Percentiles rank a stretch among this genome's conserved stretches.
Conservation (phyloP, 2,888 invertebrate species). For the Diaphora mendica region DNA sequence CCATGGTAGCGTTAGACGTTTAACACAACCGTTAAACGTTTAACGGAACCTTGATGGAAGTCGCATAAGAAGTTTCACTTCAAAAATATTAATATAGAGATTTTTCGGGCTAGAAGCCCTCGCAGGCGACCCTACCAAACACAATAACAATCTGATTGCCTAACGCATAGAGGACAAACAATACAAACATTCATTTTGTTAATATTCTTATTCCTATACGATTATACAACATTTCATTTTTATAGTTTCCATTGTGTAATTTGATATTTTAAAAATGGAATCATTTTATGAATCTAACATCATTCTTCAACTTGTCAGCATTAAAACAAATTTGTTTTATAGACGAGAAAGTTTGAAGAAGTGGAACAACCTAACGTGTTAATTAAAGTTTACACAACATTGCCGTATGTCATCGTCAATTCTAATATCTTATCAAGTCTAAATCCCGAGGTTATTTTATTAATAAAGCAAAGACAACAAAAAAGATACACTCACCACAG, state of each 20-base stretch:
- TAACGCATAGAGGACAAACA: background rate
- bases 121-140: too few relatives aligned
- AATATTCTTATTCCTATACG: too few relatives aligned
- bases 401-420: background rate
- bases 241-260: background rate
- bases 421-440: background rate
- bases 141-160: too few relatives aligned
- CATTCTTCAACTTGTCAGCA: background rate
- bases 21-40: too few relatives aligned
- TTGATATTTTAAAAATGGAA: background rate
- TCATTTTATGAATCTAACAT: background rate
- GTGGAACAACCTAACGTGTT: background rate
- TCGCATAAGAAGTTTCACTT: too few relatives aligned
- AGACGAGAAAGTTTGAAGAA: background rate
- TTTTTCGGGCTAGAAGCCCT: too few relatives aligned
- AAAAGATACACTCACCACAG: background rate
- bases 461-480: background rate
- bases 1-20: too few relatives aligned
- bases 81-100: too few relatives aligned
- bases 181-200: background rate
- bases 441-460: background rate
- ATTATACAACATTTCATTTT: background rate
- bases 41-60: too few relatives aligned
- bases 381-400: slow-evolving; percentile 1
- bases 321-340: background rate